Base-by-base conservation (phyloP, 2,888 invertebrate species). In the Tryphoninae sp. region DNA sequence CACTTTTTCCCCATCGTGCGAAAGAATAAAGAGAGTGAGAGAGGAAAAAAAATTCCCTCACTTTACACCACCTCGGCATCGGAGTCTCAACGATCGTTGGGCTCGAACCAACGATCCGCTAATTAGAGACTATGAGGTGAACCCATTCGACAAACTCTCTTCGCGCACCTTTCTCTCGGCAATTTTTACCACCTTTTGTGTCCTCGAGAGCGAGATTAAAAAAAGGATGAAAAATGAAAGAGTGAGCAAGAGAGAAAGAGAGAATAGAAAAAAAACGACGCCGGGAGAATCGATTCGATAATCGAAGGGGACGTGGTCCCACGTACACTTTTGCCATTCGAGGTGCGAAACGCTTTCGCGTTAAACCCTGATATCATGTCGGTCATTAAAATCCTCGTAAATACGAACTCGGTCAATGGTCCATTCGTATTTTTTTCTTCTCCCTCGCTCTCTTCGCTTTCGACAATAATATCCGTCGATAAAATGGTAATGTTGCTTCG, bases 311-410 rank as follows among this genome's bases (percentile, higher is more conserved):
- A 71, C 72, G 19, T 75, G 33, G 49, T n/a, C 26, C n/a, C 4
- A 16, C 55, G 19, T 19, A 71, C 19, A 64, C 23, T 72, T 67
- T 65, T 71, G 42, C 65, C 26, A 33, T 68, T 40, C 55, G 26
- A 75, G 58, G 67, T 79, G 81, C 42, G 72, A 68, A 73, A 68
- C 40, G 40, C 65, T 76, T 74, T 67, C 58, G 33, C 68, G 78
- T 55, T 55, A 13, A 59, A 67, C 72, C 67, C 33, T 51, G 79
- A 72, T 68, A 73, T 73, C 72, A 26, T 40, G 22, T 64, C 55
- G 68, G 49, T 68, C 61, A 76, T 82, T 77, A 79, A 79, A 33
- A 67, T 75, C 59, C 81, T 78, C 75, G 69, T 78, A 74, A 74
- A 78, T 72, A 62, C 62, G 53, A 69, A 11, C 2, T 26, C 19